A percentile compares a stretch with the other conserved stretches of the same genome.
phyloP scores from a whole-genome alignment of 2,888 invertebrate genomes.

The Cryptocephalus moraei region DNA sequence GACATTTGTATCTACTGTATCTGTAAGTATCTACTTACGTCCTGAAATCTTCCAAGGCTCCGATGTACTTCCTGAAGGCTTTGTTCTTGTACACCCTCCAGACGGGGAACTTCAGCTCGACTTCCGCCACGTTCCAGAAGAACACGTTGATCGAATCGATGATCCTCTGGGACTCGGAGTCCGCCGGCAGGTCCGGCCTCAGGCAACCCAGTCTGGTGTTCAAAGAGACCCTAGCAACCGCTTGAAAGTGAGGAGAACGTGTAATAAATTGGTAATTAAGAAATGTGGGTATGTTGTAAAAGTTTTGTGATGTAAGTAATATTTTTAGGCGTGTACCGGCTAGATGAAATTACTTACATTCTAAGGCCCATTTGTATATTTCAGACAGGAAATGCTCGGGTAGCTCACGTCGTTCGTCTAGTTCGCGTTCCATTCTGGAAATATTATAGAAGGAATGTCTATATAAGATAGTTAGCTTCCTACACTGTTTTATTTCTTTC shows the following conservation, averaged over 20 bases:
- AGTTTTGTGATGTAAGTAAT: too few species aligned
- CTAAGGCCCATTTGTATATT: constrained; percentile 71
- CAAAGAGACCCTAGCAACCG: constrained; percentile 71
- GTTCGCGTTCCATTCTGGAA: constrained; percentile 53
- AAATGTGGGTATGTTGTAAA: not conserved
- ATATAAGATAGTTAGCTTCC: too few species aligned
- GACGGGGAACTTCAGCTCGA: constrained; percentile 63
- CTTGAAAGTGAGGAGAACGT: constrained; percentile 36
- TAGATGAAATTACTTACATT: constrained; percentile 53
- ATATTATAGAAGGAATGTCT: too few species aligned
- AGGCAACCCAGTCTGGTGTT: constrained; percentile 72
- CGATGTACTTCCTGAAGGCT: constrained; percentile 59
- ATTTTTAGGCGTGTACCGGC: not conserved
- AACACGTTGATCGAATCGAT: constrained; percentile 68
- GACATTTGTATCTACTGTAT: too few species aligned
- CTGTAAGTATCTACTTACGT: constrained; percentile 43
- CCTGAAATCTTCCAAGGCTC: constrained; percentile 62
- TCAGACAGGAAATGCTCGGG: constrained; percentile 60
- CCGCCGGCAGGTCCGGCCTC: constrained; percentile 37
- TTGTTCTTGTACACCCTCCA: constrained; percentile 65
- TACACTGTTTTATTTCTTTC: too few species aligned
- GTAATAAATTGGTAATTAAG: constrained; percentile 1
- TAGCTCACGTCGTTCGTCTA: constrained; percentile 50
- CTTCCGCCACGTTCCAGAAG: constrained; percentile 65
- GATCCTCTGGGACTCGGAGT: constrained; percentile 62